Conservation (phyloP, 2,797 vertebrate genomes). For the Staurois parvus region DNA sequence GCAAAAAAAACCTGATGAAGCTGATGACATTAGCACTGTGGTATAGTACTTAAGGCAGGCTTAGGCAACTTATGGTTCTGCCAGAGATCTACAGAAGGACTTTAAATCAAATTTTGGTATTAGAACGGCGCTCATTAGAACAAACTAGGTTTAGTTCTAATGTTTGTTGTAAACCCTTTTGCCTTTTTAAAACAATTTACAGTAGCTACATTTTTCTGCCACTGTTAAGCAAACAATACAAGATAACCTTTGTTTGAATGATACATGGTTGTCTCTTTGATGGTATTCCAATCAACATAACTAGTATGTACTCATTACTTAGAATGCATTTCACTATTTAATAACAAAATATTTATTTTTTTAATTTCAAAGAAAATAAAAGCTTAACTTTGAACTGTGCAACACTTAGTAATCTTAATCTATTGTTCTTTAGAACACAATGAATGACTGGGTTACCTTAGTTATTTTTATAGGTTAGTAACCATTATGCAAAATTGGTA, state of each 20-base stretch:
- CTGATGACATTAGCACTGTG: slow-evolving; percentile 96
- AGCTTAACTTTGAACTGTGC: slow-evolving; percentile 81
- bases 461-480: slow-evolving; percentile 61
- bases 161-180: slow-evolving; percentile 74
- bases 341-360: slow-evolving; percentile 88
- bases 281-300: slow-evolving; percentile 73
- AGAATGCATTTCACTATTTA: slow-evolving; percentile 84
- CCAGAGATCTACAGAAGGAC: slow-evolving; percentile 15
- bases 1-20: slow-evolving; percentile 95
- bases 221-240: slow-evolving; percentile 73
- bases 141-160: slow-evolving; percentile 75
- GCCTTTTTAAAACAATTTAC: slow-evolving; percentile 71
- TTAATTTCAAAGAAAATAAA: slow-evolving; percentile 85
- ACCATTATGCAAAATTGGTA: slow-evolving; percentile 56
- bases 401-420: slow-evolving; percentile 74
- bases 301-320: slow-evolving; percentile 77
- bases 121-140: slow-evolving; percentile 64
- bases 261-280: slow-evolving; percentile 71
- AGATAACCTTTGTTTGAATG: slow-evolving; percentile 67
- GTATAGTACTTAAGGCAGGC: slow-evolving; percentile 78
- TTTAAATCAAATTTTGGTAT: slow-evolving; percentile 53
- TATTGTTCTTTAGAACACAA: slow-evolving; percentile 65
- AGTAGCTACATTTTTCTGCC: slow-evolving; percentile 69
- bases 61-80: slow-evolving; percentile 32
- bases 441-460: slow-evolving; percentile 48